Conservation (phyloP, 92 coral and sea anemone species). For the Metridium senile region DNA sequence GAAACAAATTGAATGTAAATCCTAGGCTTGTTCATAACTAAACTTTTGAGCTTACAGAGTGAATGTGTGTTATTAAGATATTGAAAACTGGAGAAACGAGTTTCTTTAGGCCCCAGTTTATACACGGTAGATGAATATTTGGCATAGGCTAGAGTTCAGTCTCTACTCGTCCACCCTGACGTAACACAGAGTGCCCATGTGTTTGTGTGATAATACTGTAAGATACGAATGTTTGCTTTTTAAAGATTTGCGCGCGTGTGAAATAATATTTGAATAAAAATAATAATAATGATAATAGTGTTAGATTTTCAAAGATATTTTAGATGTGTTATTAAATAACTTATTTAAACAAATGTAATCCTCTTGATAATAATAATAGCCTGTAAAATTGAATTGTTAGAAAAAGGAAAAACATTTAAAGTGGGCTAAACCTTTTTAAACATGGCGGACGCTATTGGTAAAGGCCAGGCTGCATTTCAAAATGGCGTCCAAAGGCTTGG, state of each 20-base stretch:
- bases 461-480: slow-evolving; percentile 4
- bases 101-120: background rate
- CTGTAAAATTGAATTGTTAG: background rate
- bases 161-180: background rate
- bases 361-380: background rate
- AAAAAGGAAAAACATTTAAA: background rate
- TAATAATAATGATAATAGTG: background rate
- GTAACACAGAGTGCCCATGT: slow-evolving; percentile 13
- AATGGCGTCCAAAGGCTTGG: background rate
- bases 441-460: background rate
- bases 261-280: background rate
- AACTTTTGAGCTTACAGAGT: background rate
- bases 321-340: slow-evolving; percentile 15
- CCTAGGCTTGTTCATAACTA: background rate
- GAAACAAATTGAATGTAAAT: background rate
- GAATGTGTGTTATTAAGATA: background rate
- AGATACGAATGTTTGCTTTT: background rate
- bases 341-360: slow-evolving; percentile 10
- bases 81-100: background rate
- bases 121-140: background rate
- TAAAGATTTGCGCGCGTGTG: slow-evolving; percentile 15
- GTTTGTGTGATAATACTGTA: background rate
- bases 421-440: background rate
- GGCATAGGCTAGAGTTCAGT: background rate
- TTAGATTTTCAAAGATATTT: slow-evolving; percentile 6